Conservation (phyloP, 2,888 invertebrate genomes). For the Endomychus coccineus region DNA sequence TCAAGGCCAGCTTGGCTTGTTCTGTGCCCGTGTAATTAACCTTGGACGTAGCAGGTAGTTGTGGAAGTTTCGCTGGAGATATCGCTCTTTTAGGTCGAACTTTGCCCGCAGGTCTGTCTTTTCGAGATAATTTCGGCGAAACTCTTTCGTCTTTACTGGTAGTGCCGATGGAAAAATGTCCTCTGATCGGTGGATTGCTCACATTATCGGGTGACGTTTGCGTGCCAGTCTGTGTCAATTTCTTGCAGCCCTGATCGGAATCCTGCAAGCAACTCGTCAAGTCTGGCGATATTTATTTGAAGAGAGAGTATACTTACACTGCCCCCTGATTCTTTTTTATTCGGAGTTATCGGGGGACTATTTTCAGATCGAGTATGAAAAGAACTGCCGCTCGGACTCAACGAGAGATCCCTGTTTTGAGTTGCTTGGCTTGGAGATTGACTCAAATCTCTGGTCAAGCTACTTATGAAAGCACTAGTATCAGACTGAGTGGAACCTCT, state of each 20-base stretch:
- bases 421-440: slow-evolving; percentile 50
- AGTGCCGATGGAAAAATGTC: slow-evolving; percentile 56
- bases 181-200: slow-evolving; percentile 38
- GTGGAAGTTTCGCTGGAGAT: slow-evolving; percentile 42
- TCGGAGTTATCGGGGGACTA: slow-evolving; percentile 46
- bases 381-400: slow-evolving; percentile 50
- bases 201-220: slow-evolving; percentile 61
- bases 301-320: slow-evolving; percentile 20
- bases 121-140: slow-evolving; percentile 50
- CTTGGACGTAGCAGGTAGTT: slow-evolving; percentile 39
- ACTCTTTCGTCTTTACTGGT: slow-evolving; percentile 49
- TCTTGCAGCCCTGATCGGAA: slow-evolving; percentile 38
- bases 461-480: slow-evolving; percentile 55
- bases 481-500: slow-evolving; percentile 54
- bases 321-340: slow-evolving; percentile 37
- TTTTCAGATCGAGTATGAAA: slow-evolving; percentile 47
- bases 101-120: slow-evolving; percentile 48
- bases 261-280: slow-evolving; percentile 23
- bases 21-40: slow-evolving; percentile 43
- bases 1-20: slow-evolving; percentile 74
- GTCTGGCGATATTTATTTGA: background rate
- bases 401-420: slow-evolving; percentile 48
- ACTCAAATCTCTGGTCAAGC: slow-evolving; percentile 54
- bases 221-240: slow-evolving; percentile 57
- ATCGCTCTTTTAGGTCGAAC: slow-evolving; percentile 45